These are phyloP conservation scores for Ypsolopha scabrella DNA, from an alignment of 2,888 invertebrate genomes.

Conservation along the genomic window DNA sequence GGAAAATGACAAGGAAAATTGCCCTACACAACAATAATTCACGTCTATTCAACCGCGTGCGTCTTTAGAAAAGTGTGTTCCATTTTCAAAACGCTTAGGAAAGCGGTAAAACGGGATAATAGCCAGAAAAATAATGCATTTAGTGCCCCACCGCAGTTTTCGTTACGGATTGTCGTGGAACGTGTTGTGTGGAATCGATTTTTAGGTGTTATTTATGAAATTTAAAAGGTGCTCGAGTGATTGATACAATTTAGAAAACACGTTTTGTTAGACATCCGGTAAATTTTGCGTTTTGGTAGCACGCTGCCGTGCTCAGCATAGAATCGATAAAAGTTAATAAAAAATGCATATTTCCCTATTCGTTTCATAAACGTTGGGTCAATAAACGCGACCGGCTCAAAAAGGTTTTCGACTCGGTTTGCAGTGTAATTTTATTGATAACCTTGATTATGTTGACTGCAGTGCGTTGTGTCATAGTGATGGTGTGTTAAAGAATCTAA, in stretches of 20 bases:
- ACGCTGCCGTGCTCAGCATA: constrained; percentile 21
- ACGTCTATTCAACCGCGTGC: constrained; percentile 17
- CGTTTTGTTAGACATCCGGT: background rate
- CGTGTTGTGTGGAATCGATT: constrained; percentile 61
- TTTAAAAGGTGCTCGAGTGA: constrained; percentile 55
- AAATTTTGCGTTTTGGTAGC: background rate
- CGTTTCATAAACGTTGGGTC: constrained; percentile 51
- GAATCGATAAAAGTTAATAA: constrained; percentile 63
- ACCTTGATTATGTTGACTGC: constrained; percentile 16
- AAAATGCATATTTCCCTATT: constrained; percentile 61
- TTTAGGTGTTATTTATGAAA: constrained; percentile 70
- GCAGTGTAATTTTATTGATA: no score
- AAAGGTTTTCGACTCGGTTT: no score
- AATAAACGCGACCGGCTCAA: constrained; percentile 17
- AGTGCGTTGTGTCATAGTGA: constrained; percentile 27
- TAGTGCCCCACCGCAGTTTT: constrained; percentile 56
- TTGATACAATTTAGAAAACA: constrained; percentile 29
- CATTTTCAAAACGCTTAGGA: no score
- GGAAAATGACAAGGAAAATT: constrained; percentile 48
- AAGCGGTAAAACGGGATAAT: constrained; percentile 12
- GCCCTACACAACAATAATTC: constrained; percentile 23
- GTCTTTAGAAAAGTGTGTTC: constrained; percentile 18
- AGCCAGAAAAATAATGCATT: constrained; percentile 58
- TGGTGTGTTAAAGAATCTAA: constrained; percentile 16
- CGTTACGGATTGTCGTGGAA: constrained; percentile 60